These are phyloP conservation scores for Probosciger aterrimus DNA, from an alignment of 2,113 vertebrate genomes.

Conservation along the genomic window DNA sequence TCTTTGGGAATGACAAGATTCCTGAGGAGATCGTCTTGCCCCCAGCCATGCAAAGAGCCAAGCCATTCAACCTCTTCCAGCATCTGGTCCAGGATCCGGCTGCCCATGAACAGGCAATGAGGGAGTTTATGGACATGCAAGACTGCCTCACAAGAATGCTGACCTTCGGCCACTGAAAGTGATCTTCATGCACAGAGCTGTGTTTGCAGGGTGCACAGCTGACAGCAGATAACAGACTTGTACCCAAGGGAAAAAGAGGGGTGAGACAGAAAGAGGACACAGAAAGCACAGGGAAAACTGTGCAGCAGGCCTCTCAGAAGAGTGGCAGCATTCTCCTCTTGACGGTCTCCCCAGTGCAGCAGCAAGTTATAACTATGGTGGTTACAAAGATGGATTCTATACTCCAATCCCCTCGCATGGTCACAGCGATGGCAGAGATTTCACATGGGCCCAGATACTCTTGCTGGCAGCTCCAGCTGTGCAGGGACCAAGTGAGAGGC, in stretches of 20 bases:
- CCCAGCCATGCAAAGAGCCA: background rate
- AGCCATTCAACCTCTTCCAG: background rate
- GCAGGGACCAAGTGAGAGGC: background rate
- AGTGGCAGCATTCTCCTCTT: too few relatives aligned
- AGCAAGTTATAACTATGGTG: too few relatives aligned
- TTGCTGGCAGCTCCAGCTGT: background rate
- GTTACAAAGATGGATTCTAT: too few relatives aligned
- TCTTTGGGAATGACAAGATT: background rate
- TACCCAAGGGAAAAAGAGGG: too few relatives aligned
- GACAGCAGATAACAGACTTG: too few relatives aligned
- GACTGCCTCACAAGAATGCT: accelerated
- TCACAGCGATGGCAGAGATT: too few relatives aligned
- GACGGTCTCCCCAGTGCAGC: too few relatives aligned
- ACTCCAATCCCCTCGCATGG: too few relatives aligned
- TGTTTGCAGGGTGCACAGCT: background rate
- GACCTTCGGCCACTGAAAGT: accelerated
- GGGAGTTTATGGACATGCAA: accelerated
- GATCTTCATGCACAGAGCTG: too few relatives aligned
- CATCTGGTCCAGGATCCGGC: background rate
- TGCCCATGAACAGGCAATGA: background rate
- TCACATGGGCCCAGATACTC: background rate
- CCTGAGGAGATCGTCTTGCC: background rate
- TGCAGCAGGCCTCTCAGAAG: too few relatives aligned
- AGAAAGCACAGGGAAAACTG: too few relatives aligned
- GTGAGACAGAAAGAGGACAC: too few relatives aligned